Evolutionary conservation across 2,888 invertebrate species (phyloP).

Genomic region (Myopa tessellatipennis): DNA sequence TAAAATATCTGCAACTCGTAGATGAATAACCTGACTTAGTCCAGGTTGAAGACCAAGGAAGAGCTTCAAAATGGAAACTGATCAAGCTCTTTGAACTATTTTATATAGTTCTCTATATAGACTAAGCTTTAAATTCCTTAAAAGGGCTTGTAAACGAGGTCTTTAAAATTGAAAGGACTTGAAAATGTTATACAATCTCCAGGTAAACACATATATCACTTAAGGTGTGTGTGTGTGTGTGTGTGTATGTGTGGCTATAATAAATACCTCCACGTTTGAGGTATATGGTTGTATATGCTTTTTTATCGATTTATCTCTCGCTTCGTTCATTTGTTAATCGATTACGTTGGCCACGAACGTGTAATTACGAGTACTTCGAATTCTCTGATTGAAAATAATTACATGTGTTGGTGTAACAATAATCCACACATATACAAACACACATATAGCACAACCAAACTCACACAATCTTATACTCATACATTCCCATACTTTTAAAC

Average conservation of each 20-base stretch:
- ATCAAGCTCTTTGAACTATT: too few relatives aligned
- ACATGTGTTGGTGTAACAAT: constrained; percentile 44
- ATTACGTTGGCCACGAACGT: constrained; percentile 51
- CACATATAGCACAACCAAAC: constrained; percentile 10
- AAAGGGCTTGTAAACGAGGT: background rate
- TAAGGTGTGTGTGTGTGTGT: background rate
- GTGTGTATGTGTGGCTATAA: background rate
- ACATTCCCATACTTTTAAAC: too few relatives aligned
- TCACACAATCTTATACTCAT: background rate
- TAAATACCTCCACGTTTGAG: background rate
- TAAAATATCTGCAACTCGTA: constrained; percentile 52
- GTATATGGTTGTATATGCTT: background rate
- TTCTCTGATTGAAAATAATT: constrained; percentile 58
- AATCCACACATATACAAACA: background rate
- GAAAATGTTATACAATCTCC: background rate
- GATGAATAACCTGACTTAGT: constrained; percentile 32
- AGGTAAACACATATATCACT: background rate
- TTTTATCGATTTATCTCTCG: background rate
- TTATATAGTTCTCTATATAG: too few relatives aligned
- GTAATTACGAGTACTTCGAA: constrained; percentile 58
- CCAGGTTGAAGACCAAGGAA: background rate
- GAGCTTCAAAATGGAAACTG: background rate
- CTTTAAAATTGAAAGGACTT: background rate
- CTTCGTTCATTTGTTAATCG: constrained; percentile 48
- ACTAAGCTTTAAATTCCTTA: background rate